A percentile compares a stretch with the other conserved stretches of the same genome.
phyloP scores from a whole-genome alignment of 2,113 vertebrate genomes.

The Paradoxurus hermaphroditus region DNA sequence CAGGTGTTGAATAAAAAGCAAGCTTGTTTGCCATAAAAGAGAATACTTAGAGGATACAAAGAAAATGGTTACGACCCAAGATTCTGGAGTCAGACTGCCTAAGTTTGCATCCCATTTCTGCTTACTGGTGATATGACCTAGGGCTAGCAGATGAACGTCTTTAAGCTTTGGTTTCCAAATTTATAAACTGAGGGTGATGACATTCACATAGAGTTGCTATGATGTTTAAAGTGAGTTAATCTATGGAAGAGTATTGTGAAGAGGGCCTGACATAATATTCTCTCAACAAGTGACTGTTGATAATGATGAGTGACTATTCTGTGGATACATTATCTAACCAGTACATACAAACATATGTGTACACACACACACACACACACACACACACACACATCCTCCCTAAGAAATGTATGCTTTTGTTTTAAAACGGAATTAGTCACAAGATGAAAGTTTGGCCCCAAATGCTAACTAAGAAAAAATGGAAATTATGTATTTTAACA shows the following conservation, averaged over 20 bases:
- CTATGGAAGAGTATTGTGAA: background rate
- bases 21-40: background rate
- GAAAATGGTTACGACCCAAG: background rate
- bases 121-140: background rate
- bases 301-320: background rate
- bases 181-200: background rate
- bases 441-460: background rate
- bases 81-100: background rate
- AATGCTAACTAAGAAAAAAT: background rate
- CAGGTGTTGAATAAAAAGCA: background rate
- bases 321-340: background rate
- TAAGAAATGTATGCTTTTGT: background rate
- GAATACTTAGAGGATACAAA: background rate
- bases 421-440: background rate
- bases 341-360: background rate
- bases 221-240: background rate
- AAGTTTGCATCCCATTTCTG: background rate
- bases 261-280: background rate
- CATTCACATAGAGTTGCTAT: background rate
- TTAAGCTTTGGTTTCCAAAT: background rate
- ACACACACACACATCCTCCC: background rate
- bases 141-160: background rate
- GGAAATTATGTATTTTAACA: slow-evolving; percentile 24
- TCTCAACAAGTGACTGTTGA: background rate
- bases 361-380: background rate